These are phyloP conservation scores for Lepidostoma basale DNA, from an alignment of 1,140 invertebrate species.

Conservation along the genomic window DNA sequence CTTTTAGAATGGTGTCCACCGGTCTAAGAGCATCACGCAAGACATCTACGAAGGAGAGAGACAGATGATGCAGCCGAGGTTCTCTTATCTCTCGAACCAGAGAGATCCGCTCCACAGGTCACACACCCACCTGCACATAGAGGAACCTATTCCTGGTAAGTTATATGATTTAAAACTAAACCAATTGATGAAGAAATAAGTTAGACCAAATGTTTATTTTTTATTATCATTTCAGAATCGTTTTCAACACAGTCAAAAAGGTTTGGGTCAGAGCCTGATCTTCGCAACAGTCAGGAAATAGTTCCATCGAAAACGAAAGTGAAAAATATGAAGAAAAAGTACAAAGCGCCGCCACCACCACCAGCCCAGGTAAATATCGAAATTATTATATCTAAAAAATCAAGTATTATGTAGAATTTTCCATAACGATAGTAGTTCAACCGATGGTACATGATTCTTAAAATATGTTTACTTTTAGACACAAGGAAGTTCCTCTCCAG, in stretches of 20 bases:
- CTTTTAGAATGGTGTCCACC: constrained; percentile 42
- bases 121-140: constrained; percentile 56
- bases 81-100: constrained; percentile 47
- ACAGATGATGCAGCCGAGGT: constrained; percentile 23
- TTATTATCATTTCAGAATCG: constrained; percentile 46
- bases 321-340: constrained; percentile 67
- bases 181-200: not conserved
- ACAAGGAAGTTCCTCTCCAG: constrained; percentile 61
- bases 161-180: not conserved
- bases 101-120: constrained; percentile 57
- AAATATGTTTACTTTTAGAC: constrained; percentile 43
- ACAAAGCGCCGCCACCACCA: constrained; percentile 68
- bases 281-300: constrained; percentile 59
- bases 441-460: too few relatives aligned
- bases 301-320: constrained; percentile 37
- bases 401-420: constrained; percentile 26
- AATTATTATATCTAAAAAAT: not conserved
- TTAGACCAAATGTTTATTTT: not conserved
- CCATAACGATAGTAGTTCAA: too few relatives aligned
- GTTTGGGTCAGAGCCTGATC: constrained; percentile 77
- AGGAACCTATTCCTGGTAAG: constrained; percentile 37
- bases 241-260: constrained; percentile 53
- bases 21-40: constrained; percentile 43
- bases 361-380: constrained; percentile 51
- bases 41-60: constrained; percentile 37